These are phyloP conservation scores for Napeogenes inachia DNA, from an alignment of 2,888 invertebrate species.

Conservation along the genomic window DNA sequence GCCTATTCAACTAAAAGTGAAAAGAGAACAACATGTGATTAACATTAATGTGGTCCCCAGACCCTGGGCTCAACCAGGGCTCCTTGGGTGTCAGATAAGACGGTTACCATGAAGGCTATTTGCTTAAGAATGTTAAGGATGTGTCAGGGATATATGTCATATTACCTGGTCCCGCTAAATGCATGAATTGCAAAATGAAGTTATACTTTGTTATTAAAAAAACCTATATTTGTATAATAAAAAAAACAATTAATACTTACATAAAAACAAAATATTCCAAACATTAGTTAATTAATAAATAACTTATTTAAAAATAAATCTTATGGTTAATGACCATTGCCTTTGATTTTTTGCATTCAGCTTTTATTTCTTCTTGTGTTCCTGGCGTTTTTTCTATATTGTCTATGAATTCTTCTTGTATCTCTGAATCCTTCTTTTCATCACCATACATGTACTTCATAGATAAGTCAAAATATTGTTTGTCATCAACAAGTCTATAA, in stretches of 20 bases:
- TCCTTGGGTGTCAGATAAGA: constrained; percentile 78
- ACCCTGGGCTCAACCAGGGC: constrained; percentile 86
- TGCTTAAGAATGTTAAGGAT: constrained; percentile 2
- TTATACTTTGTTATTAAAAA: too few relatives aligned
- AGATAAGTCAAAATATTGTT: constrained; percentile 61
- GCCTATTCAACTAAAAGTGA: constrained; percentile 72
- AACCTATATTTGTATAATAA: not conserved
- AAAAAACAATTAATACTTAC: constrained; percentile 8
- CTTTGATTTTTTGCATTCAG: constrained; percentile 49
- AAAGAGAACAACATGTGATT: constrained; percentile 61
- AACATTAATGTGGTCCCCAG: constrained; percentile 82
- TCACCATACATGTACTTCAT: constrained; percentile 58
- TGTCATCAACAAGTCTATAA: constrained; percentile 66
- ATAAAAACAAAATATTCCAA: constrained; percentile 15
- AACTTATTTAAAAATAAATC: constrained; percentile 60
- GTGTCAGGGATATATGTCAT: too few relatives aligned
- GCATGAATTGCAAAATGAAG: too few relatives aligned
- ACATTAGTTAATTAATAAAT: not conserved
- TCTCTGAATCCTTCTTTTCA: constrained; percentile 31
- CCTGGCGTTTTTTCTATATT: constrained; percentile 31
- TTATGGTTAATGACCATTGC: constrained; percentile 71
- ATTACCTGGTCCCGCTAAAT: too few relatives aligned
- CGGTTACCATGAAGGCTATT: constrained; percentile 30
- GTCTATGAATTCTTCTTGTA: constrained; percentile 19
- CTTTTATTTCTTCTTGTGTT: constrained; percentile 29